Percentiles rank a stretch among this genome's conserved stretches.
Evolutionary conservation across 2,113 vertebrate genomes (phyloP).

Genomic region (Mesoclemmys tuberculata): DNA sequence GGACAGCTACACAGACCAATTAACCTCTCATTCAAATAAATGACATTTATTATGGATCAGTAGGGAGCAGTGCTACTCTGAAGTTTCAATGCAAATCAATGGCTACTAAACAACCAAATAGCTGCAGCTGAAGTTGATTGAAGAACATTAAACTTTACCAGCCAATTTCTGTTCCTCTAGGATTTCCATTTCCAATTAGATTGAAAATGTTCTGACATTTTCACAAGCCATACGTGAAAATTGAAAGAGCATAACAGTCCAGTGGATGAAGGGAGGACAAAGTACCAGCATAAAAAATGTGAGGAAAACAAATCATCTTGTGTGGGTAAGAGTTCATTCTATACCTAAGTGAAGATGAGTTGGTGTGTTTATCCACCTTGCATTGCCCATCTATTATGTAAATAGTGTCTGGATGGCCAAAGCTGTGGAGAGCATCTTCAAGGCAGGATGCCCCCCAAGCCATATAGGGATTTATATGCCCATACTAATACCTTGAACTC

Average conservation of each 20-base stretch:
- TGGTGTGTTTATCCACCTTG: not conserved
- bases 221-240: not conserved
- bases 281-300: not conserved
- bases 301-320: not conserved
- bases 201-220: not conserved
- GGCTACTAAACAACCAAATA: constrained; percentile 24
- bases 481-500: not conserved
- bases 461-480: not conserved
- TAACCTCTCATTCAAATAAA: constrained; percentile 1
- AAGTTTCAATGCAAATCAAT: constrained; percentile 17
- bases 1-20: not conserved
- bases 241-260: not conserved
- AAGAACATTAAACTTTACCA: not conserved
- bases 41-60: not conserved
- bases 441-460: not conserved
- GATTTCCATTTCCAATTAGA: not conserved
- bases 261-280: rapidly evolving
- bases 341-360: not conserved
- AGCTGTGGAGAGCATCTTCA: not conserved
- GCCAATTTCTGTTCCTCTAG: not conserved
- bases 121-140: constrained; percentile 29
- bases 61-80: constrained; percentile 9
- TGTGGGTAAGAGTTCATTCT: not conserved
- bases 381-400: not conserved
- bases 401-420: not conserved